phyloP scores from a whole-genome alignment of 2,797 vertebrate genomes.

The Urosaurus nigricauda region DNA sequence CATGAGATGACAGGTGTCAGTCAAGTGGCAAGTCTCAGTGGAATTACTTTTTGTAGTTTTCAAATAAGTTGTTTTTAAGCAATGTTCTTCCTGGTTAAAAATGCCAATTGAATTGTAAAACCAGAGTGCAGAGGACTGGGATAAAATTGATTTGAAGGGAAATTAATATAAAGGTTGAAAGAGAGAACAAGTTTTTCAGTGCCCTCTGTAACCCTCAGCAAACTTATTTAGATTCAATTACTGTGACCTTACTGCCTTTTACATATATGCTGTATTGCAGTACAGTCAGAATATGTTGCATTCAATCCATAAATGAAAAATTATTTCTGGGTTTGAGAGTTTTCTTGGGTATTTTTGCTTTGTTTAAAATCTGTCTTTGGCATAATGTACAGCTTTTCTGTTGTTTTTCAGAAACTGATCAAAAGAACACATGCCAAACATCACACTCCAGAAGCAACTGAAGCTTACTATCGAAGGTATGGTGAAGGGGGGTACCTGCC shows the following conservation, averaged over 20 bases:
- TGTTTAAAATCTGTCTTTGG: slow-evolving; percentile 59
- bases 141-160: slow-evolving; percentile 87
- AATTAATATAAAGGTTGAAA: slow-evolving; percentile 85
- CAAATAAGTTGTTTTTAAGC: slow-evolving; percentile 98
- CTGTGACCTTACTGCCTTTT: slow-evolving; percentile 85
- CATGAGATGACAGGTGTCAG: slow-evolving; percentile 99
- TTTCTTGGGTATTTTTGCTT: slow-evolving; percentile 57
- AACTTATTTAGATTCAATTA: slow-evolving; percentile 94
- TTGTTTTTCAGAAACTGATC: slow-evolving; percentile 88
- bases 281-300: slow-evolving; percentile 70
- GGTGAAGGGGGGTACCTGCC: slow-evolving; percentile 69
- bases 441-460: slow-evolving; percentile 87
- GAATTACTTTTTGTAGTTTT: slow-evolving; percentile 98
- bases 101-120: slow-evolving; percentile 92
- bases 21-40: slow-evolving; percentile 94
- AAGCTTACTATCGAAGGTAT: slow-evolving; percentile 91
- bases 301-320: slow-evolving; percentile 76
- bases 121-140: slow-evolving; percentile 82
- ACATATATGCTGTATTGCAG: slow-evolving; percentile 80
- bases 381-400: slow-evolving; percentile 54
- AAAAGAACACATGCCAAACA: slow-evolving; percentile 92
- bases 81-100: slow-evolving; percentile 89
- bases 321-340: slow-evolving; percentile 56
- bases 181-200: slow-evolving; percentile 84
- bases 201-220: slow-evolving; percentile 86